A percentile compares a stretch with the other conserved stretches of the same genome.
phyloP scores from a whole-genome alignment of 2,888 invertebrate genomes.

The Cremastinae sp. region DNA sequence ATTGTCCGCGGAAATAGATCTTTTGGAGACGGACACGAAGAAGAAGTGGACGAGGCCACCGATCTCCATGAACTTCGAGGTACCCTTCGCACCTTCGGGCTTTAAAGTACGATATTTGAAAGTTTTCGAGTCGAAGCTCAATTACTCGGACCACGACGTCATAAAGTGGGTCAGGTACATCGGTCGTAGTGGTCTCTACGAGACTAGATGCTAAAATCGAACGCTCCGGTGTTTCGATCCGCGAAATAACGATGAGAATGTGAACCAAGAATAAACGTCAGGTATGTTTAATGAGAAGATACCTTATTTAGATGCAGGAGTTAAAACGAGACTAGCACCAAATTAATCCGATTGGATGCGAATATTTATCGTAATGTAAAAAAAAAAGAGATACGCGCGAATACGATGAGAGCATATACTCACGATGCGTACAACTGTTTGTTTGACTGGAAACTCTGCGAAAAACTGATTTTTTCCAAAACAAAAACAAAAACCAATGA shows the following conservation, averaged over 20 bases:
- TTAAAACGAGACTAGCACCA: constrained; percentile 42
- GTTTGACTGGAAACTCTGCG: constrained; percentile 9
- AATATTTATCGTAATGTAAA: constrained; percentile 35
- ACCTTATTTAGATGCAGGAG: constrained; percentile 46
- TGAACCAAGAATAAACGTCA: constrained; percentile 50
- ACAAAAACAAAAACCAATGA: neutral
- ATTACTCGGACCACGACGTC: constrained; percentile 99
- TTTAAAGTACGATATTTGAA: constrained; percentile 99
- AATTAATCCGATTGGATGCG: constrained; percentile 26
- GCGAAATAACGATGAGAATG: constrained; percentile 25
- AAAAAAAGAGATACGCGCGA: constrained; percentile 2
- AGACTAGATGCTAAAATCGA: constrained; percentile 94
- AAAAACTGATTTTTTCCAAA: neutral
- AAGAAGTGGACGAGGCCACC: constrained; percentile 99
- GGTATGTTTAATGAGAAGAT: constrained; percentile 46
- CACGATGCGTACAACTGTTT: no score
- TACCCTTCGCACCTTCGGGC: constrained; percentile 99
- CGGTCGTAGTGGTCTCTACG: constrained; percentile 98
- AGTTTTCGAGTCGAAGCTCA: constrained; percentile 99
- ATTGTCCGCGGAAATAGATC: constrained; percentile 98
- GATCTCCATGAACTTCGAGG: constrained; percentile 99
- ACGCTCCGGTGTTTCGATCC: constrained; percentile 47
- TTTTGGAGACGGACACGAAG: constrained; percentile 98
- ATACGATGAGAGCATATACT: constrained; percentile 25
- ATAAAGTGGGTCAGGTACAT: constrained; percentile 99